phyloP scores from a whole-genome alignment of 1,140 invertebrate genomes.

The Caenorhabditis elegans region WBcel235 BX284606.5:15950001-15950500 shows the following conservation, averaged over 20 bases:
- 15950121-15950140: background rate
- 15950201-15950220: too few species aligned
- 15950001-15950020: too few species aligned
- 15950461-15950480: constrained; percentile 10
- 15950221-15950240: too few species aligned
- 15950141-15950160: background rate
- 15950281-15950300: background rate
- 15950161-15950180: too few species aligned
- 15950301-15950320: too few species aligned
- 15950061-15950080: background rate
- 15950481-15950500: background rate
- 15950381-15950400: background rate
- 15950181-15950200: too few species aligned
- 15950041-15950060: too few species aligned
- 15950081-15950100: background rate
- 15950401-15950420: constrained; percentile 19
- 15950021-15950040: too few species aligned
- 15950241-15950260: background rate
- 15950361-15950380: constrained; percentile 15
- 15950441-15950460: background rate
- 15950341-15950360: background rate
- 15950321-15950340: background rate
- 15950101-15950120: too few species aligned
- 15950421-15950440: background rate
- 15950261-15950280: background rate